Base-by-base conservation (phyloP, 2,113 vertebrate genomes). In the Cochlearius cochlearius region DNA sequence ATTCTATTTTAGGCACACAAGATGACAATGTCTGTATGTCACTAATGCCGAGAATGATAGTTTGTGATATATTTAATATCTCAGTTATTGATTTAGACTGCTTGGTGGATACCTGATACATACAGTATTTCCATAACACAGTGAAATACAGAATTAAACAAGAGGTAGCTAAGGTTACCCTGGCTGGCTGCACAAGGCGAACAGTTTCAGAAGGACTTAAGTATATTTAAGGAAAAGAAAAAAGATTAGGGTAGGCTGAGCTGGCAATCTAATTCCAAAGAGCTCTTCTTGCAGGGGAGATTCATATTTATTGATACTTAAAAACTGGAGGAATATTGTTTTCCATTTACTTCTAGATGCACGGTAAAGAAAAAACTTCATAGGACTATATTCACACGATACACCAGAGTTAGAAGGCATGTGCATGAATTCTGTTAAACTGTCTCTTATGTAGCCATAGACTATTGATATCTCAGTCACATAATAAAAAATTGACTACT, bases 51-150 rank as follows among this genome's bases (percentile, higher is more conserved):
- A 94, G 93, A 92, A 98, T 96, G 92, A 95, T 81, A 43, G 91
- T 72, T 83, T 88, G 95, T 62, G 97, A 97, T 96, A 96, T 95
- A 96, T 97, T 98, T 97, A 98, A 96, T 95, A 84, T n/a, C 59
- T 38, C 59, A n/a, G 86, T 94, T 93, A 97, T 97, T 90, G 92
- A 95, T 97, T 93, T 94, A 96, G 96, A 92, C 88, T 84, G 49
- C 86, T 88, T 91, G 89, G 75, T 75, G 58, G 95, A 96, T 64
- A 98, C 62, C 39, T 53, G 94, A 98, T 97, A 97, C 66, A 83
- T 76, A 62, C 64, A 76, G 73, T 91, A 95, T 95, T 94, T 96
- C 87, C 92, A 95, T 59, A 96, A 90, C 78, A 94, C 18, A 80
- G 62, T 76, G 81, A 91, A 91, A 95, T 81, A 96, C 49, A 90